Conservation (phyloP, 2,888 invertebrate genomes). For the Stenurella melanura region DNA sequence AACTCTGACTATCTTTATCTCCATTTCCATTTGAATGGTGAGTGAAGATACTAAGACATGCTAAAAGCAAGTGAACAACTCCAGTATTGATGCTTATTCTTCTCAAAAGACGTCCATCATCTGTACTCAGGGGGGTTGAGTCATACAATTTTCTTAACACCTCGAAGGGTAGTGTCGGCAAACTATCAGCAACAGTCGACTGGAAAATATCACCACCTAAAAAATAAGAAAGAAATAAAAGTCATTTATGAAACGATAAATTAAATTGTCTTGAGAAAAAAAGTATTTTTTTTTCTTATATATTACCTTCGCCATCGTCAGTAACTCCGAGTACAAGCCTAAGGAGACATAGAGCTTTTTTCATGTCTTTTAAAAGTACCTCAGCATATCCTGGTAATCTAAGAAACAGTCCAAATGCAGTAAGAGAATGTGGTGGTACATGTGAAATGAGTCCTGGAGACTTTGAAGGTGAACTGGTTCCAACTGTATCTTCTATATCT, state of each 20-base stretch:
- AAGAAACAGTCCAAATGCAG: constrained; percentile 92
- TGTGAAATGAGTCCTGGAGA: constrained; percentile 76
- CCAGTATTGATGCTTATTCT: constrained; percentile 89
- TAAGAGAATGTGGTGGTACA: constrained; percentile 92
- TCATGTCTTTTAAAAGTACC: constrained; percentile 87
- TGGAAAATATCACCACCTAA: constrained; percentile 81
- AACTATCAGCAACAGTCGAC: constrained; percentile 80
- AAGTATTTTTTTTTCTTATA: background rate
- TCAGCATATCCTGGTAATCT: constrained; percentile 94
- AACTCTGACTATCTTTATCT: constrained; percentile 66
- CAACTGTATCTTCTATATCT: constrained; percentile 76
- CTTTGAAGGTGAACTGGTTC: constrained; percentile 74
- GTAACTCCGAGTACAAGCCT: constrained; percentile 92
- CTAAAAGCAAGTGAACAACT: constrained; percentile 88
- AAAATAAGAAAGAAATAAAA: constrained; percentile 38
- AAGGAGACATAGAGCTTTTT: constrained; percentile 89
- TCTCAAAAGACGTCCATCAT: constrained; percentile 85
- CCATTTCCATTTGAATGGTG: constrained; percentile 80
- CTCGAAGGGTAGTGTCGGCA: constrained; percentile 86
- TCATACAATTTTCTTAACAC: constrained; percentile 87
- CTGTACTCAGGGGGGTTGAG: constrained; percentile 83
- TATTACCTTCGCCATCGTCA: constrained; percentile 90
- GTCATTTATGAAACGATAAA: too few species aligned
- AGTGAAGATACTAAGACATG: constrained; percentile 92
- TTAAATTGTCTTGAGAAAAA: background rate